A percentile compares a stretch with the other conserved stretches of the same genome.
phyloP scores from a whole-genome alignment of 2,113 vertebrate species.

The Orientallactaga bullata region DNA sequence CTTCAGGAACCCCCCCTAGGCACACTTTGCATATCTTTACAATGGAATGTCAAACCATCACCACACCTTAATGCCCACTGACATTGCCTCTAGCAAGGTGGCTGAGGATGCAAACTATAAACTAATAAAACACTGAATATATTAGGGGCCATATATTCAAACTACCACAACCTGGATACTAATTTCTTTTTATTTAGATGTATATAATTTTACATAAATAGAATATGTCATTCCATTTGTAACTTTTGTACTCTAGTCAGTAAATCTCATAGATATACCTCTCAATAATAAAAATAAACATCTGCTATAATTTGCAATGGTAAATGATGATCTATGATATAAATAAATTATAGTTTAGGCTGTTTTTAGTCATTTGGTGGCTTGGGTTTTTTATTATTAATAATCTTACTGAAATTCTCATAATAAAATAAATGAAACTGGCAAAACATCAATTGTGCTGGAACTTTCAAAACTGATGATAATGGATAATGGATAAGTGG shows the following conservation, averaged over 20 bases:
- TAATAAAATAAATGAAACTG: not conserved
- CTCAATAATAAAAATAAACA: not conserved
- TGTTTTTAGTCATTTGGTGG: not conserved
- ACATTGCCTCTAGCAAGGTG: no score
- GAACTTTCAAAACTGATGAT: no score
- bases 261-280: not conserved
- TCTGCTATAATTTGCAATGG: constrained; percentile 1
- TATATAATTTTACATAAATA: not conserved
- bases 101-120: no score
- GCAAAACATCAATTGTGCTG: no score
- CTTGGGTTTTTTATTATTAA: not conserved
- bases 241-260: not conserved
- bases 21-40: no score
- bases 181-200: not conserved
- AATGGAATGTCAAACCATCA: no score
- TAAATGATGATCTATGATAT: not conserved
- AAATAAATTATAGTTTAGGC: constrained; percentile 14
- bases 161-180: no score
- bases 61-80: no score
- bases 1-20: no score
- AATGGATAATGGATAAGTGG: no score
- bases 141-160: no score
- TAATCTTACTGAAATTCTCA: not conserved
- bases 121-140: no score
- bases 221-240: not conserved